Evolutionary conservation across 2,113 vertebrate genomes (phyloP).

Genomic region (Periophthalmodon schlosseri): DNA sequence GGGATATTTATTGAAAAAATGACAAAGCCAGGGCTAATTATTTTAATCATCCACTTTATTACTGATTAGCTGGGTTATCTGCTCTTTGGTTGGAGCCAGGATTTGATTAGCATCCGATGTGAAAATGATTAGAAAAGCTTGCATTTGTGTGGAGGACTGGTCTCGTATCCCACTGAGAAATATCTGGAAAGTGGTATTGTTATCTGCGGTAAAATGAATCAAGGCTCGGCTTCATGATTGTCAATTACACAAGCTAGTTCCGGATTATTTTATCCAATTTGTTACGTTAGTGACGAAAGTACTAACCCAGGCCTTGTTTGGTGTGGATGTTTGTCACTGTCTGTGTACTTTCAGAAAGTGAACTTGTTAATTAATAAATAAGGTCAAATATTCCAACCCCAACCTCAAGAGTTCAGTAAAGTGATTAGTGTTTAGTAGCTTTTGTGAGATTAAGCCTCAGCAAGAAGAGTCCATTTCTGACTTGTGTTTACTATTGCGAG

Average conservation of each 20-base stretch:
- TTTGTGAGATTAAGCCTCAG: not conserved
- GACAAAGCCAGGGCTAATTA: constrained; percentile 28
- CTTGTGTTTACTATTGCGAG: not conserved
- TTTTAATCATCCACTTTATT: constrained; percentile 46
- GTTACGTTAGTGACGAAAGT: constrained; percentile 42
- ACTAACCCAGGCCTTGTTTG: not conserved
- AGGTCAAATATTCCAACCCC: not conserved
- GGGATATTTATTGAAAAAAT: constrained; percentile 31
- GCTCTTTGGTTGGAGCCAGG: constrained; percentile 18
- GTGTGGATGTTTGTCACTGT: not conserved
- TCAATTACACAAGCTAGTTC: constrained; percentile 35
- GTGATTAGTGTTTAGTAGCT: not conserved
- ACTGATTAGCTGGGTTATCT: constrained; percentile 37
- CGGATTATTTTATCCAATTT: constrained; percentile 21
- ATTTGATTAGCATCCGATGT: constrained; percentile 34
- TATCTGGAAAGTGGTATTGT: constrained; percentile 9
- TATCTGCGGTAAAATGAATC: constrained; percentile 35
- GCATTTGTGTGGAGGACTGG: constrained; percentile 15
- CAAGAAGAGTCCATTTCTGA: not conserved
- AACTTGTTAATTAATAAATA: not conserved
- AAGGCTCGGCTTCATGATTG: constrained; percentile 21
- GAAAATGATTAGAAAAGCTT: constrained; percentile 30
- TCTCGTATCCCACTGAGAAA: not conserved
- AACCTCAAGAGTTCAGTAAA: not conserved
- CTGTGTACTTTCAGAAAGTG: not conserved